Conservation (phyloP, 2,888 invertebrate genomes). For the Bruchidius siliquastri region DNA sequence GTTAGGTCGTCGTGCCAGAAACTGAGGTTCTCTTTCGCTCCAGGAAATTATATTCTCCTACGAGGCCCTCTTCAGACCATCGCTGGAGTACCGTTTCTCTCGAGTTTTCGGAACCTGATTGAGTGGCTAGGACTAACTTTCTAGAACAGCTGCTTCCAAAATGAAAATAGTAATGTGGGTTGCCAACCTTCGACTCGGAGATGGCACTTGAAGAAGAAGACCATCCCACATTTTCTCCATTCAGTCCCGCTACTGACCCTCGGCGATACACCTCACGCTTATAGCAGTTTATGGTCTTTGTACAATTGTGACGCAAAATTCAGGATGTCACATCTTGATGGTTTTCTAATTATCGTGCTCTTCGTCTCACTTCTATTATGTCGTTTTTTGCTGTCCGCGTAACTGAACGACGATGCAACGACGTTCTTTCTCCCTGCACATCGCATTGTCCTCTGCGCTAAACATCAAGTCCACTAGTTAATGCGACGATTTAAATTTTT, state of each 20-base stretch:
- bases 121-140: too few species aligned
- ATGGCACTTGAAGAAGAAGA: too few species aligned
- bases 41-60: too few species aligned
- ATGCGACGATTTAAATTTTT: not conserved
- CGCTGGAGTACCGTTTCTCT: too few species aligned
- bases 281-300: not conserved
- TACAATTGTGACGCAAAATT: not conserved
- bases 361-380: conserved; percentile 10
- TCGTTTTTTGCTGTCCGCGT: conserved; percentile 8
- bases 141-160: too few species aligned
- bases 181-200: too few species aligned
- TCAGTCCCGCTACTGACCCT: not conserved
- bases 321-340: conserved; percentile 18
- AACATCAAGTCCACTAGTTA: not conserved
- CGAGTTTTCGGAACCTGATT: too few species aligned
- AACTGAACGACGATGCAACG: too few species aligned
- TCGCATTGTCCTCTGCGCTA: not conserved
- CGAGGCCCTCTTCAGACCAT: too few species aligned
- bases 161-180: too few species aligned
- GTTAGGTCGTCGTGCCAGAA: too few species aligned
- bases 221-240: not conserved
- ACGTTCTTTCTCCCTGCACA: not conserved
- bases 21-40: too few species aligned
- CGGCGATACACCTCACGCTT: not conserved
- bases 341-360: conserved; percentile 18